phyloP scores from a whole-genome alignment of 2,797 vertebrate genomes.

The Todus mexicanus region DNA sequence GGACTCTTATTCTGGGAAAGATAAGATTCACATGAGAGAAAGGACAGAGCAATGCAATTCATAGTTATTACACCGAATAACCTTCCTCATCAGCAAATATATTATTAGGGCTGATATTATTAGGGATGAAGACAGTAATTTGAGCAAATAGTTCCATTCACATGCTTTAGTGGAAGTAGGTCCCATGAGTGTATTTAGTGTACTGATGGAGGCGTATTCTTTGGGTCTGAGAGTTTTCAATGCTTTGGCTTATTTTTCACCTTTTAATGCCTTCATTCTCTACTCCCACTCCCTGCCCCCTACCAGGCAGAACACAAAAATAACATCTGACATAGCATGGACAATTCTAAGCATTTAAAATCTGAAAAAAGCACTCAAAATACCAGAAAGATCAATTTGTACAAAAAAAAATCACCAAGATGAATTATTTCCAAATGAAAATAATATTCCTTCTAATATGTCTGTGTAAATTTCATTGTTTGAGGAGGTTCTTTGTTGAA shows the following conservation, averaged over 20 bases:
- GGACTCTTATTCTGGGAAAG: not conserved
- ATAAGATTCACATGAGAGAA: slow-evolving; percentile 22
- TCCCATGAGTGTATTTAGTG: not conserved
- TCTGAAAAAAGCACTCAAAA: not conserved
- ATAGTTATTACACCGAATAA: not conserved
- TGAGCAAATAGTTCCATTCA: slow-evolving; percentile 3
- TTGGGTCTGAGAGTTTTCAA: not conserved
- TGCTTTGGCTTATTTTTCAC: not conserved
- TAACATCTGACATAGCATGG: not conserved
- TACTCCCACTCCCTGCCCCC: rapidly evolving
- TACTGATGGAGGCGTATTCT: not conserved
- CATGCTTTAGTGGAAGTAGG: not conserved
- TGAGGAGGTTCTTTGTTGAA: not conserved
- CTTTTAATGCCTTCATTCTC: not conserved
- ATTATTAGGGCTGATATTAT: not conserved
- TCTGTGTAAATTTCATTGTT: not conserved
- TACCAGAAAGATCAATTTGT: not conserved
- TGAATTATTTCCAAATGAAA: not conserved
- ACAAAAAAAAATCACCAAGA: not conserved
- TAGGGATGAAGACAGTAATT: slow-evolving; percentile 21
- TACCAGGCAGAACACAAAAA: not conserved
- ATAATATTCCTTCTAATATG: not conserved
- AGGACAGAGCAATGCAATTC: not conserved
- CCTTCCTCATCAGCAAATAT: not conserved
- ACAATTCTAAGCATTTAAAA: not conserved